Evolutionary conservation across 1,140 invertebrate species (phyloP).

Genomic region (Gerris buenoi): DNA sequence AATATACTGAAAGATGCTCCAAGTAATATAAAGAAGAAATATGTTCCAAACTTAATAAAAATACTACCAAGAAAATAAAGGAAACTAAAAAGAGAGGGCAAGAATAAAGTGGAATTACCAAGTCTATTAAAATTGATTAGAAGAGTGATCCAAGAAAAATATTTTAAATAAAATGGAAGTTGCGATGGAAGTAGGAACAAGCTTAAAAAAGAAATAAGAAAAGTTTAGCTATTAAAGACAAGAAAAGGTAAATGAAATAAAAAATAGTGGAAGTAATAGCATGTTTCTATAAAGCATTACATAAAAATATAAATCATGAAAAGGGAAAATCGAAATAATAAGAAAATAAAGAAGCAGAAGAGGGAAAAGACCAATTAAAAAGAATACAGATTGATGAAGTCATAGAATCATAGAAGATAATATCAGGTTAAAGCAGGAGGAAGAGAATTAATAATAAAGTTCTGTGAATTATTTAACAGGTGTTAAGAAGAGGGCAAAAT

Average conservation of each 20-base stretch:
- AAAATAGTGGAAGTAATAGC: not conserved
- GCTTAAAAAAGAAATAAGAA: not conserved
- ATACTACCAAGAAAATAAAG: not conserved
- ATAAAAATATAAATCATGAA: not conserved
- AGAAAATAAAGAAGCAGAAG: not conserved
- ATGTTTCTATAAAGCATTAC: not conserved
- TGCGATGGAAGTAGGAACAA: not conserved
- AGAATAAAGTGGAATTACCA: not conserved
- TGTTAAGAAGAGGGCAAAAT: not conserved
- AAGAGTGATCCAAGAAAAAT: not conserved
- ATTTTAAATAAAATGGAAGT: not conserved
- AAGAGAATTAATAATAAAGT: not conserved
- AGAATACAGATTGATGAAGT: not conserved
- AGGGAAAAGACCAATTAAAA: not conserved
- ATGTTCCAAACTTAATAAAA: not conserved
- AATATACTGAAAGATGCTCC: not conserved
- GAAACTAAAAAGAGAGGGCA: not conserved
- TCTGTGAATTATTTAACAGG: not conserved
- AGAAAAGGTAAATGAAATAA: not conserved
- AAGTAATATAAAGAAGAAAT: not conserved
- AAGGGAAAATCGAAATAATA: not conserved
- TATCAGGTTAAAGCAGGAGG: not conserved
- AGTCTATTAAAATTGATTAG: not conserved
- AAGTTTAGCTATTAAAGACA: not conserved
- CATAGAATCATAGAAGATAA: not conserved